Percentiles rank a stretch among this genome's conserved stretches.
phyloP scores from a whole-genome alignment of 2,797 vertebrate genomes.

The Pelochelys cantorii region DNA sequence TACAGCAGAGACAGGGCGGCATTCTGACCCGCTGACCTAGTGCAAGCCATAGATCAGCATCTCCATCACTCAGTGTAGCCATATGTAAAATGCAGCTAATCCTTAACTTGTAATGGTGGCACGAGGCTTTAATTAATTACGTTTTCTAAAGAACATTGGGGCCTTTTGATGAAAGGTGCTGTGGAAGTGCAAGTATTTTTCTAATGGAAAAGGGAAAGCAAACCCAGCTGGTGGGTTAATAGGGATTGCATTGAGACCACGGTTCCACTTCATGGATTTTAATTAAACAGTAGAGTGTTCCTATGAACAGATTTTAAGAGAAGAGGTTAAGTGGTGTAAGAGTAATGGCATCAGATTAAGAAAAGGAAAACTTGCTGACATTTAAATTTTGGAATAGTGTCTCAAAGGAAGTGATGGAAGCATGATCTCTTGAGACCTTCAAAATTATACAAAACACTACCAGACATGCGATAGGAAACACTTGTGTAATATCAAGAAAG shows the following conservation, averaged over 20 bases:
- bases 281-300: conserved; percentile 41
- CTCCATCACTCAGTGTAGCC: conserved; percentile 9
- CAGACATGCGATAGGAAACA: neutral
- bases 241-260: neutral
- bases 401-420: neutral
- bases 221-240: neutral
- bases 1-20: neutral
- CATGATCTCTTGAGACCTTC: neutral
- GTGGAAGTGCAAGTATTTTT: neutral
- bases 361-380: conserved; percentile 18
- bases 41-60: neutral
- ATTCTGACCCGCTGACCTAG: neutral
- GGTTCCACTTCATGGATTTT: neutral
- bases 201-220: conserved; percentile 15
- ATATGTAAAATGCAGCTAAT: conserved; percentile 25
- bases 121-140: conserved; percentile 27
- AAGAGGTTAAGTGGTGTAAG: conserved; percentile 9
- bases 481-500: neutral
- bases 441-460: neutral
- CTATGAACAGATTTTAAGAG: conserved; percentile 14
- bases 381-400: neutral
- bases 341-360: conserved; percentile 11
- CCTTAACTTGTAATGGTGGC: conserved; percentile 36
- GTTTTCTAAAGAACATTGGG: conserved; percentile 15
- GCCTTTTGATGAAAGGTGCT: conserved; percentile 14